A percentile compares a stretch with the other conserved stretches of the same genome.
phyloP scores from a whole-genome alignment of 2,113 vertebrate genomes.

The Toxostoma redivivum region DNA sequence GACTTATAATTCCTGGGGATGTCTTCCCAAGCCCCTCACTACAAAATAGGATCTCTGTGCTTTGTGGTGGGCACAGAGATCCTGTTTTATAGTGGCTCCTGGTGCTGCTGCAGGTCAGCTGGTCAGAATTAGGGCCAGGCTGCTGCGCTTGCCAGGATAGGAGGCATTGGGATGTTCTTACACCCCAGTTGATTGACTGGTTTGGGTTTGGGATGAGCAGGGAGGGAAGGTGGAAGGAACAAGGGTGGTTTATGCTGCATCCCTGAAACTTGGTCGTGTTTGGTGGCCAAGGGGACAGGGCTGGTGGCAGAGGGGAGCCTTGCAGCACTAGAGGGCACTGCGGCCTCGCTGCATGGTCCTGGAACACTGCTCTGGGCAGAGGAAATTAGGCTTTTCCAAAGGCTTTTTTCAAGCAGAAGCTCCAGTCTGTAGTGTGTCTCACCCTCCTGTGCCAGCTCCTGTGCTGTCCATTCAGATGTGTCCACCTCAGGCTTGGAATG shows the following conservation, averaged over 20 bases:
- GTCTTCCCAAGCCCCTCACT: not conserved
- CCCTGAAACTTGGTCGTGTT: not conserved
- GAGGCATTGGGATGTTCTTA: fast-evolving
- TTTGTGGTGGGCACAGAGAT: not conserved
- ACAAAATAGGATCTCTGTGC: no score
- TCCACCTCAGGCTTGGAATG: fast-evolving
- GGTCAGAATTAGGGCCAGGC: not conserved
- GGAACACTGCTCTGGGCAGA: fast-evolving
- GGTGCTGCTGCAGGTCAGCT: not conserved
- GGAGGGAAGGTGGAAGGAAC: not conserved
- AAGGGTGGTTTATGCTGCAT: fast-evolving
- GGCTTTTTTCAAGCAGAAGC: not conserved
- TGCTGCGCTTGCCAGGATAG: not conserved
- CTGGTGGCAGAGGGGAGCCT: not conserved
- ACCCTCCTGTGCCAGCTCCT: not conserved
- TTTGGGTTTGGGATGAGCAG: not conserved
- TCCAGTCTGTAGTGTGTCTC: not conserved
- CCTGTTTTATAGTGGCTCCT: not conserved
- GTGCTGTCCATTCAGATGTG: not conserved
- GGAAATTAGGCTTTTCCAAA: not conserved
- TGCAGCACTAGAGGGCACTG: slow-evolving; percentile 64
- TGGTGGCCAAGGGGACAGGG: not conserved
- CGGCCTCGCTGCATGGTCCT: fast-evolving
- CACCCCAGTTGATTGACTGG: fast-evolving
- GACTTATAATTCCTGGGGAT: fast-evolving